Evolutionary conservation across 2,888 invertebrate genomes (phyloP), one percentile per base, ranked within the genome.

Genomic region (Hypercompe scribonia): DNA sequence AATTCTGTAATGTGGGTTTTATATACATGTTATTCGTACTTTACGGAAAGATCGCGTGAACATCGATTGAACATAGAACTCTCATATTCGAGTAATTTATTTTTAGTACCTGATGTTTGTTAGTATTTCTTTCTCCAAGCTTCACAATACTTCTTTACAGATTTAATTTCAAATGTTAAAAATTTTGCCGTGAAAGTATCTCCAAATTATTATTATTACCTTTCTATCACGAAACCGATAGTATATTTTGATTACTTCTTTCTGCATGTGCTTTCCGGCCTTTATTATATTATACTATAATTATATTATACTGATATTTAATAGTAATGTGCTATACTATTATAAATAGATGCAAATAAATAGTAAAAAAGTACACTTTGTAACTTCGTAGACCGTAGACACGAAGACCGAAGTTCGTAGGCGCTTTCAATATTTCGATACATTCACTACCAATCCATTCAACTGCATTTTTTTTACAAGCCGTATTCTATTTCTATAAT

Each of bases 331-430:
- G 4, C 3, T 24, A 10, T 46, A 21, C 46, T 21, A 7, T 21
- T 15, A 1, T 3, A 28, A 2, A 28, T 28, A 61, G 15, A 31
- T 28, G 18, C 61, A 15, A 61, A 61, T 15, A 18, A 4, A 31
- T 7, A 61, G 31, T 3, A 15, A 61, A 61, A 61, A 61, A 61
- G 1, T 0, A 18, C 61, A 31, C 13, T 31, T 4, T 61, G 61
- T 58, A 58, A 18, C 31, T 58, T 42, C 69, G 69, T 69, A 69
- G 69, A 31, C 61, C 69, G 69, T 69, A 69, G 68, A 31, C 58
- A 13, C 82, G 78, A 77, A 81, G 81, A 66, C 58, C 78, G 80
- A 77, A 81, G 81, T 68, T 63, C 78, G 80, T 83, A 83, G 82
- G 65, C 80, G 66, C 81, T 58, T 72, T 42, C 46, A 50, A 50